Conservation (phyloP, 2,797 vertebrate species). For the Lutjanus campechanus region DNA sequence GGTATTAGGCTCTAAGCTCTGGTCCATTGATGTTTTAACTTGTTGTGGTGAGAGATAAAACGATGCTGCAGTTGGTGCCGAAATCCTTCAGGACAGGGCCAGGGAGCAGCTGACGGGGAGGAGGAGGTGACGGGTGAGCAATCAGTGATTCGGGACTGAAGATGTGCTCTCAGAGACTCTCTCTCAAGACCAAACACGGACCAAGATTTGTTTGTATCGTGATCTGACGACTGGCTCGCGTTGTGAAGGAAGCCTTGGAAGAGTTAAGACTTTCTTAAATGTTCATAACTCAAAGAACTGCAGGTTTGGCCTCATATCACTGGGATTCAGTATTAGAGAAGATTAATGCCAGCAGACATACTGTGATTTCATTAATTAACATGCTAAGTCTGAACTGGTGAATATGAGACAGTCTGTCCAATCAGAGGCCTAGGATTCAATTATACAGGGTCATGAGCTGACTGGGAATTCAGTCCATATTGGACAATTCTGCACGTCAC, state of each 20-base stretch:
- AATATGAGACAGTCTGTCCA: background rate
- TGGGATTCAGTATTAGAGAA: background rate
- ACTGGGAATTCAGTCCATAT: background rate
- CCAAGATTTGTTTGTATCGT: conserved; percentile 26
- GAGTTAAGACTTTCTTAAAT: conserved; percentile 9
- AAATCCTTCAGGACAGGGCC: conserved; percentile 59
- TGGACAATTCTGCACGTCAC: background rate
- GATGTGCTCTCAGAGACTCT: conserved; percentile 37
- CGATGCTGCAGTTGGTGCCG: conserved; percentile 47
- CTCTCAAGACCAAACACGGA: conserved; percentile 45
- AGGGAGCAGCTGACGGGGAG: conserved; percentile 44
- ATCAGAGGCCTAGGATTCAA: background rate
- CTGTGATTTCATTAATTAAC: background rate
- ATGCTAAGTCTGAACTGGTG: background rate
- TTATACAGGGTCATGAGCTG: background rate
- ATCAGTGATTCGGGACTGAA: conserved; percentile 58
- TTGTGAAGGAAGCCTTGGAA: conserved; percentile 21
- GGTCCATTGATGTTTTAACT: conserved; percentile 77
- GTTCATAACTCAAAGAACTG: conserved; percentile 28
- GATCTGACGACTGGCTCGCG: conserved; percentile 35
- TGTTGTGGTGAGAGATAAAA: conserved; percentile 75
- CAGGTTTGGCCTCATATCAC: conserved; percentile 20
- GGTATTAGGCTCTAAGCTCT: conserved; percentile 72
- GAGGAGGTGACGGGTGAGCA: conserved; percentile 50
- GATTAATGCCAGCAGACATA: background rate